Base-by-base conservation (phyloP, 1,140 invertebrate species). In the Hypsibius dujardini region DNA sequence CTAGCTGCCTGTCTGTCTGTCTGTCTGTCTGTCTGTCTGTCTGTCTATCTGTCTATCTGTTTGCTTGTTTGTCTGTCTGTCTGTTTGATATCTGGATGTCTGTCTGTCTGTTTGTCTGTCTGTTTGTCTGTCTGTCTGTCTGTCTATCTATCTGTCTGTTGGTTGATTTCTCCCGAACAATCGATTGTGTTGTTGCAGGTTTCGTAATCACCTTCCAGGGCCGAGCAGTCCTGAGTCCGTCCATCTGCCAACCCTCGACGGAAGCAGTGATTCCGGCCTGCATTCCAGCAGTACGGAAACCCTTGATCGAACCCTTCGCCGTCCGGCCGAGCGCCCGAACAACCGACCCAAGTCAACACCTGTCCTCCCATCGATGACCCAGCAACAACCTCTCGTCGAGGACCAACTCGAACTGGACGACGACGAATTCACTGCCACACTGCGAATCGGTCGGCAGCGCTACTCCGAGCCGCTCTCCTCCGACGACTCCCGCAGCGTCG, bases 211-310 rank as follows among this genome's bases (percentile, higher is more conserved):
- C 50, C n/a, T 56, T 7, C 50, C 50, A 7, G 50, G 50, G 7
- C n/a, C n/a, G 50, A 56, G n/a, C n/a, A 7, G n/a, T n/a, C 7
- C 7, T n/a, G 50, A 56, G n/a, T 7, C 7, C 50, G 50, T 56
- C 50, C 50, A 56, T 7, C 50, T 56, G 50, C 50, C 50, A 7
- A 7, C 50, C 7, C n/a, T 56, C 7, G 50, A 56, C 7, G n/a
- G n/a, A n/a, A 56, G n/a, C 50, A 56, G n/a, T n/a, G 50, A 56
- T 56, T 56, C 50, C n/a, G 50, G 50, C n/a, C 7, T 56, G 7
- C 50, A 56, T 56, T 56, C 50, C 50, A 56, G 50, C n/a, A n/a
- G n/a, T n/a, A 56, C 50, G n/a, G 50, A 56, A 56, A 56, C 50
- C 7, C 50, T 56, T 7, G 50, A 56, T 56, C 50, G 50, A 56